Conservation (phyloP, 2,113 vertebrate species). For the Rissa tridactyla region DNA sequence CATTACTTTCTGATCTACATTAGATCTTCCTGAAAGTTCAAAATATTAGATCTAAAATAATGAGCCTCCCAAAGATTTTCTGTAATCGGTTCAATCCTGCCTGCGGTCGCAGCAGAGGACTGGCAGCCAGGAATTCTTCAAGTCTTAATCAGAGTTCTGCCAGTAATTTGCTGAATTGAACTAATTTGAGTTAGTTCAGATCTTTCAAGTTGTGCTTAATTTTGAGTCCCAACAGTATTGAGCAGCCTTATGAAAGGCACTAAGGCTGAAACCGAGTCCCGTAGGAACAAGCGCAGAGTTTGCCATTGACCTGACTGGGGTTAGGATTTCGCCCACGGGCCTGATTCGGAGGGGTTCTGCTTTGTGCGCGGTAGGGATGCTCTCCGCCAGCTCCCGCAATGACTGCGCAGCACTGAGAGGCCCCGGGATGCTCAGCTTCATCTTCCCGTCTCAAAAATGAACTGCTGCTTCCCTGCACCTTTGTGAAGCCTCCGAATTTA, state of each 20-base stretch:
- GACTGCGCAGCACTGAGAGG: not conserved
- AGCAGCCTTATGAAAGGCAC: not conserved
- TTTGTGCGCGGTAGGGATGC: not conserved
- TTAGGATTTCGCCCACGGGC: not conserved
- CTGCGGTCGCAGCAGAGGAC: not conserved
- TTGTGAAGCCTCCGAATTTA: not conserved
- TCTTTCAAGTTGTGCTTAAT: not conserved
- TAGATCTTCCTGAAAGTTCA: not conserved
- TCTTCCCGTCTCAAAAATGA: not conserved
- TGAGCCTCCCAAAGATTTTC: not conserved
- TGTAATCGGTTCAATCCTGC: not conserved
- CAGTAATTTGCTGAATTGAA: not conserved
- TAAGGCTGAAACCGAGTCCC: not conserved
- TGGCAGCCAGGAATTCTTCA: not conserved
- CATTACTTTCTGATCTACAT: not conserved
- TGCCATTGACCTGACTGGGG: not conserved
- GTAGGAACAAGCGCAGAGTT: not conserved
- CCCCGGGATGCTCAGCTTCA: not conserved
- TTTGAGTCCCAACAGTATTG: not conserved
- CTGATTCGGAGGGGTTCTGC: not conserved
- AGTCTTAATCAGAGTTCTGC: not conserved
- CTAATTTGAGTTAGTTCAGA: not conserved
- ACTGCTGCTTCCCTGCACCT: not conserved
- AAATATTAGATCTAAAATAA: not conserved
- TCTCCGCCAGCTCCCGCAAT: not conserved